Conservation (phyloP, 2,797 vertebrate species). For the Naso thynnoides region DNA sequence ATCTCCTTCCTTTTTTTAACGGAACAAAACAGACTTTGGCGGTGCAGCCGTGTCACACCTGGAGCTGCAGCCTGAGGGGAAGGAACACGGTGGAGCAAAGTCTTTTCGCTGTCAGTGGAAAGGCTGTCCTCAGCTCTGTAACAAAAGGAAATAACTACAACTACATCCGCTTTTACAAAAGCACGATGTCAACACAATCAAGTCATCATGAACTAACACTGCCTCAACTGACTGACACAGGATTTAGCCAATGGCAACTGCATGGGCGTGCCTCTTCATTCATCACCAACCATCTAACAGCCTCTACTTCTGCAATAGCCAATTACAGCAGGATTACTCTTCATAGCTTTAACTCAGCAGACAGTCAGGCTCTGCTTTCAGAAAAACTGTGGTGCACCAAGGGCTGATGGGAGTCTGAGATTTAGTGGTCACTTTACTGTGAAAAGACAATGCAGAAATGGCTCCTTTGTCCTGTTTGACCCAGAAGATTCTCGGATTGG, state of each 20-base stretch:
- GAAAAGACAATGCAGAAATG: conserved; percentile 43
- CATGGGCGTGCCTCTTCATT: conserved; percentile 72
- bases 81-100: conserved; percentile 22
- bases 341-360: conserved; percentile 83
- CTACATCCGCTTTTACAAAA: conserved; percentile 45
- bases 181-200: conserved; percentile 57
- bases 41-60: conserved; percentile 23
- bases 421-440: conserved; percentile 49
- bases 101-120: conserved; percentile 31
- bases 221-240: conserved; percentile 71
- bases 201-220: conserved; percentile 71
- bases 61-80: conserved; percentile 28
- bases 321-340: conserved; percentile 70
- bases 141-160: background rate
- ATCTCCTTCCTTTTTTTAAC: conserved; percentile 6
- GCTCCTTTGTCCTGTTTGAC: conserved; percentile 10
- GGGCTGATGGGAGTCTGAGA: conserved; percentile 59
- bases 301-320: conserved; percentile 73
- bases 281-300: conserved; percentile 64
- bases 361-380: conserved; percentile 61
- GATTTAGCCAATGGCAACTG: conserved; percentile 64
- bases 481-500: conserved; percentile 29
- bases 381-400: conserved; percentile 62
- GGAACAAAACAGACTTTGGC: conserved; percentile 24
- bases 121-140: conserved; percentile 41